These are phyloP conservation scores for Cliona cf. orientalis DNA, from an alignment of 37 sponge, comb jelly and placozoan species.

Conservation along the genomic window DNA sequence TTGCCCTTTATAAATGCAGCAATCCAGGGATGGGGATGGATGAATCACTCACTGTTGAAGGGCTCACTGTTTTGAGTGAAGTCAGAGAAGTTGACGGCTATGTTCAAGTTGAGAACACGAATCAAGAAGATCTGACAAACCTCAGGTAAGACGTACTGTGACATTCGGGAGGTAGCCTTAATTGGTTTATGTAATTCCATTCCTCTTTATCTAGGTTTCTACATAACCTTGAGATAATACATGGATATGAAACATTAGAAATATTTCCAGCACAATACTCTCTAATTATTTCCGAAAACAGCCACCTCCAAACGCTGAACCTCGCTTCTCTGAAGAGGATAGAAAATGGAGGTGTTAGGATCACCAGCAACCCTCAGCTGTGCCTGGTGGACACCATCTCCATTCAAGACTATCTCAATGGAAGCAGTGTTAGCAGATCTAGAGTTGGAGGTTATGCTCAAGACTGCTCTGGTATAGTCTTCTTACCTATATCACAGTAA, in stretches of 20 bases:
- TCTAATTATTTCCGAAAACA: not conserved
- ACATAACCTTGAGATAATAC: not conserved
- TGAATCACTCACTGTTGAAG: not conserved
- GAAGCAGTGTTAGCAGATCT: not conserved
- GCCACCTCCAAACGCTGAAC: not conserved
- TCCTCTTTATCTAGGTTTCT: no score
- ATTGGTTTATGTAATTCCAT: no score
- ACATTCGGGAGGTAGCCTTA: no score
- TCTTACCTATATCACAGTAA: no score
- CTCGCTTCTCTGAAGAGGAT: constrained; percentile 1
- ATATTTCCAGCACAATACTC: not conserved
- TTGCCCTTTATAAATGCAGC: not conserved
- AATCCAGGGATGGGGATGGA: not conserved
- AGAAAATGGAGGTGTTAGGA: constrained; percentile 4
- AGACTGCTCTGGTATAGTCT: constrained; percentile 15
- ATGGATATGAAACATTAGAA: not conserved
- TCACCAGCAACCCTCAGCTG: constrained; percentile 7
- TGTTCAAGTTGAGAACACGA: not conserved
- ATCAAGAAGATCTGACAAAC: not conserved
- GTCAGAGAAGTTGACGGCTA: constrained; percentile 1
- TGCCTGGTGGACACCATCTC: constrained; percentile 18
- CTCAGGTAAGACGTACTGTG: no score
- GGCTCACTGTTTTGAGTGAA: not conserved
- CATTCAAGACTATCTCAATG: not conserved
- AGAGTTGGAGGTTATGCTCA: not conserved